Evolutionary conservation across 2,888 invertebrate species (phyloP), one percentile per base, ranked within the genome.

Genomic region (Drosophila putrida): DNA sequence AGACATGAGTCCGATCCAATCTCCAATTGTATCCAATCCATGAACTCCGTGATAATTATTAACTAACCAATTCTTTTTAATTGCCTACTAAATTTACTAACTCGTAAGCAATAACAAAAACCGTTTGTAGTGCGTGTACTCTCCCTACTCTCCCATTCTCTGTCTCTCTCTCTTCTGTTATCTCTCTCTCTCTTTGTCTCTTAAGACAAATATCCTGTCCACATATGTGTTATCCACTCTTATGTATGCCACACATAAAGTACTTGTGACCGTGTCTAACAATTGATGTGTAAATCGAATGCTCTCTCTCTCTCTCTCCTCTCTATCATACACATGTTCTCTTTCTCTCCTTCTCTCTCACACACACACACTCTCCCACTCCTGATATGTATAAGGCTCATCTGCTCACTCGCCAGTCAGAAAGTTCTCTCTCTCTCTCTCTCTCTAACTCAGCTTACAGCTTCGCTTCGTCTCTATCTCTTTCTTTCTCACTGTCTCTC

Each of bases 201-300:
- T 53, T 38, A 53, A 53, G 51, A 51, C 31, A 20, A 36, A 47
- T 43, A 47, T 58, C 49, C 59, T n/a, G 31, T 46, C 47, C 43
- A 44, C 38, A 53, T 35, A 39, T 53, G 61, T 75, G 47, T 71
- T 72, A 58, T 20, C 53, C 65, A 58, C 13, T 59, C 11, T 66
- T 28, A 35, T 60, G 55, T 60, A 57, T 70, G 51, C 43, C 41
- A 66, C 38, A 59, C 44, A 61, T 31, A 38, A 55, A 54, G 55
- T 50, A 62, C 27, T 41, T 62, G 57, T 78, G 57, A 68, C 49
- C 39, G 55, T 75, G 66, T 77, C 53, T 73, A 49, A 41, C 39
- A 76, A 71, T 71, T 74, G 57, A 67, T 86, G 67, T 80, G 78
- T 75, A 70, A 66, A 50, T 58, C 74, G 81, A 66, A 72, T 80